Conservation (phyloP, 2,888 invertebrate genomes). For the Notocelia uddmanniana region DNA sequence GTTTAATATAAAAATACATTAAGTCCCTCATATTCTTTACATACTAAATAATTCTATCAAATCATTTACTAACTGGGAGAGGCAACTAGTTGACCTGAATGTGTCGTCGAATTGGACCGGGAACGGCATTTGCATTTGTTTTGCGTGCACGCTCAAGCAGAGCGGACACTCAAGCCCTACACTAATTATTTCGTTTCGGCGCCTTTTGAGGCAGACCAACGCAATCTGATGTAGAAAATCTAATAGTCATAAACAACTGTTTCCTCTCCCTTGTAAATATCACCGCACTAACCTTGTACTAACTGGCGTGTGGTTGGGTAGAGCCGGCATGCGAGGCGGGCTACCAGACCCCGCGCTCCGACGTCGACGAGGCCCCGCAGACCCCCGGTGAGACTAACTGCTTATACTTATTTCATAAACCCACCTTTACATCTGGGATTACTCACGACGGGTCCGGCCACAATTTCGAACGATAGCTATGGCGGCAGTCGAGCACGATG, state of each 20-base stretch:
- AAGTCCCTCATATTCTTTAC: not conserved
- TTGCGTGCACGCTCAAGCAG: not conserved
- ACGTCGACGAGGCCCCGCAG: slow-evolving; percentile 68
- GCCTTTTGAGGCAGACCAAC: not conserved
- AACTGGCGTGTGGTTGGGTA: slow-evolving; percentile 53
- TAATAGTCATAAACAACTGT: not conserved
- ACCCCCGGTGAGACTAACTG: slow-evolving; percentile 72
- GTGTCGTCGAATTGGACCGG: not conserved
- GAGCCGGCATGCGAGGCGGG: slow-evolving; percentile 65
- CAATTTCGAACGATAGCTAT: too few species aligned
- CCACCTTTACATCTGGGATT: not conserved
- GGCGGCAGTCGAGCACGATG: too few species aligned
- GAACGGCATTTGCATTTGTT: too few species aligned
- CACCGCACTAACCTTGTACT: slow-evolving; percentile 31
- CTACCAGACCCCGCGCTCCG: slow-evolving; percentile 65
- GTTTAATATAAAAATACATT: not conserved
- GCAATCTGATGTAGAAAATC: not conserved
- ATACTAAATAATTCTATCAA: not conserved
- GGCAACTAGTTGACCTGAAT: not conserved
- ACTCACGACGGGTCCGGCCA: not conserved
- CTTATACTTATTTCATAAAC: not conserved
- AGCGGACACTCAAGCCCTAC: too few species aligned
- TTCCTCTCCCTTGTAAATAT: slow-evolving; percentile 1
- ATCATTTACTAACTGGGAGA: not conserved
- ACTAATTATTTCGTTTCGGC: too few species aligned